Evolutionary conservation across 2,888 invertebrate genomes (phyloP), one percentile per base, ranked within the genome.

Genomic region (Polietes domitor): DNA sequence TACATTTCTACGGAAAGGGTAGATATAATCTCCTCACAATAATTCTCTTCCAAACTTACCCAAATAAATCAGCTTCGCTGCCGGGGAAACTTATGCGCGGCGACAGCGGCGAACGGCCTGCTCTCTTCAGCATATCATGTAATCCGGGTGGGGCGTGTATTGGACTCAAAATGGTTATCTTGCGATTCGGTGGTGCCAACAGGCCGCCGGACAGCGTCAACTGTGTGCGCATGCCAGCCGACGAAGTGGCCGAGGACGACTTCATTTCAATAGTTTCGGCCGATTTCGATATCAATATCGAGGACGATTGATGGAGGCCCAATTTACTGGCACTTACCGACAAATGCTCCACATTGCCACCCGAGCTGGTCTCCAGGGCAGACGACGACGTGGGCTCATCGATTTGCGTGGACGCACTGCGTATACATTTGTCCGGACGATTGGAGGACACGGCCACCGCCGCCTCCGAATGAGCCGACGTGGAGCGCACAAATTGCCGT

Each of bases 101-200:
- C 76, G 92, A 92, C 41, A 92, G 78, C 0, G 92, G 92, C 26
- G 92, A 92, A 19, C 92, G 88, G 2, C 92, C 92, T 17, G 90
- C 88, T 26, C 92, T 88, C 79, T 91, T 92, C 4, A 92, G 86
- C 88, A 92, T 89, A 55, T 92, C 92, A 76, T 92, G 92, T 10
- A 96, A 93, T 87, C 96, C 96, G 0, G 94, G 93, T 85, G 94
- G 93, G 4, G 93, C 92, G 80, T 95, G 95, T 89, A 95, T 94
- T 0, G 97, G 97, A 87, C 97, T 97, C 80, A 97, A 92, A 80
- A 97, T 97, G 53, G 96, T 96, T 73, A 97, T 94, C 86, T 94
- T 94, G 15, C 95, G 91, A 87, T 91, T 92, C 6, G 92, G 92
- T 21, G 92, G 92, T 0, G 92, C 92, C 83, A 92, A 84, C 2